Evolutionary conservation across 2,113 vertebrate genomes (phyloP).

Genomic region (Xenotilapia caudafasciata): DNA sequence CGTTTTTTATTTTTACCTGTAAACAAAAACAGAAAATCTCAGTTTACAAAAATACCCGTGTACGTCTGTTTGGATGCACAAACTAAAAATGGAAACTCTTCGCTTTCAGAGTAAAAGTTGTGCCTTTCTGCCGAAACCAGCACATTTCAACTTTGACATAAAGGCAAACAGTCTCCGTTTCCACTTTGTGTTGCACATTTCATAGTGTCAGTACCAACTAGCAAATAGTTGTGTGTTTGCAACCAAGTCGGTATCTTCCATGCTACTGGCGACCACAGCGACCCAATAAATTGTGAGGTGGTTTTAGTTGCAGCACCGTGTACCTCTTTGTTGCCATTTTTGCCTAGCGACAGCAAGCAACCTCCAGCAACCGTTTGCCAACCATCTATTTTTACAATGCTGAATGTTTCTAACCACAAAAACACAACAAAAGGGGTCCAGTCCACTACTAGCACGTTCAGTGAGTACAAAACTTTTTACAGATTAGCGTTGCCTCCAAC

Average conservation of each 20-base stretch:
- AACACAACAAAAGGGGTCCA: not conserved
- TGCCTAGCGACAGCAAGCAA: not conserved
- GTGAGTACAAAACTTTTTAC: not conserved
- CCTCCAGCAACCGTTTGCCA: not conserved
- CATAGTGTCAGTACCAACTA: not conserved
- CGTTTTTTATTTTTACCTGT: not conserved
- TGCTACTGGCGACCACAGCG: fast-evolving
- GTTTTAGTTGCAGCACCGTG: not conserved
- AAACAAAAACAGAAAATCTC: not conserved
- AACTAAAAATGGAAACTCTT: not conserved
- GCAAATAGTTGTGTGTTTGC: not conserved
- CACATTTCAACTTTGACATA: not conserved
- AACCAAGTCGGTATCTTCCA: not conserved
- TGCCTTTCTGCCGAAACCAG: not conserved
- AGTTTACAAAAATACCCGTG: not conserved
- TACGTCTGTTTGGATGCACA: not conserved
- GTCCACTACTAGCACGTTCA: not conserved
- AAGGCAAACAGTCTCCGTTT: not conserved
- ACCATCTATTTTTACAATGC: not conserved
- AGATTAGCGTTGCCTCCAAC: not conserved
- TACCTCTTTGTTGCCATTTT: not conserved
- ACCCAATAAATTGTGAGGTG: not conserved
- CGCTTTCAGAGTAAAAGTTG: not conserved
- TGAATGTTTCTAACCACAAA: not conserved
- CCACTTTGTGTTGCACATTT: not conserved